Evolutionary conservation across 2,797 vertebrate genomes (phyloP), one percentile per base, ranked within the genome.

Genomic region (Chloroceryle inda): DNA sequence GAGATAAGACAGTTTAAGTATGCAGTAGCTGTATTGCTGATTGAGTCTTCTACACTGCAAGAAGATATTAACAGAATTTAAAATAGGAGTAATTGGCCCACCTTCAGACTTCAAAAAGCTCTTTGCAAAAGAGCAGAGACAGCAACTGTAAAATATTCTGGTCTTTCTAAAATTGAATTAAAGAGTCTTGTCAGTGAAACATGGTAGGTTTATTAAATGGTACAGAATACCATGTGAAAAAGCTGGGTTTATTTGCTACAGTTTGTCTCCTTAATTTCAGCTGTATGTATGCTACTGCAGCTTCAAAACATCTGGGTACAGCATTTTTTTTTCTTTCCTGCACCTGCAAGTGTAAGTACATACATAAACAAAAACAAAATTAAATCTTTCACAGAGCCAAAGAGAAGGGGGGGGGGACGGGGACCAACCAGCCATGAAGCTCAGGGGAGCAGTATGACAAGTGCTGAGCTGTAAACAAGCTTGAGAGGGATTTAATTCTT

Each of bases 401-500:
- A 94, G 85, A 90, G 76, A 78, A 38, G 37, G 9, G 9, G 37
- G 37, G 37, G 37, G 37, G 37, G 37, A n/a, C n/a, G 35, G 35
- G 88, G 15, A 89, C 45, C 95, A 97, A 85, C 96, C 97, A 98
- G 95, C 97, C 97, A 45, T 96, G 98, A 98, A 97, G 97, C 98
- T 98, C 98, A 96, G 93, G 98, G 98, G 98, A 98, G 96, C 96
- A 94, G 89, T 97, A 89, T 98, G 98, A 98, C 98, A 98, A 98
- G 98, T 94, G 92, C 97, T 97, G 97, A 98, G 98, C 98, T 98
- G 98, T 98, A 98, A 98, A 98, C 98, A 98, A 98, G 97, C 98
- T 97, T 98, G 97, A 98, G 97, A 97, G 97, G 98, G 97, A 98
- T 98, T 98, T 98, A 97, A 98, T 98, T 98, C 98, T 98, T 98